A percentile compares a stretch with the other conserved stretches of the same genome.
Conservation (phyloP, 37 sponge, comb jelly and placozoan species). For the Chondrilla cf. caribensis region DNA sequence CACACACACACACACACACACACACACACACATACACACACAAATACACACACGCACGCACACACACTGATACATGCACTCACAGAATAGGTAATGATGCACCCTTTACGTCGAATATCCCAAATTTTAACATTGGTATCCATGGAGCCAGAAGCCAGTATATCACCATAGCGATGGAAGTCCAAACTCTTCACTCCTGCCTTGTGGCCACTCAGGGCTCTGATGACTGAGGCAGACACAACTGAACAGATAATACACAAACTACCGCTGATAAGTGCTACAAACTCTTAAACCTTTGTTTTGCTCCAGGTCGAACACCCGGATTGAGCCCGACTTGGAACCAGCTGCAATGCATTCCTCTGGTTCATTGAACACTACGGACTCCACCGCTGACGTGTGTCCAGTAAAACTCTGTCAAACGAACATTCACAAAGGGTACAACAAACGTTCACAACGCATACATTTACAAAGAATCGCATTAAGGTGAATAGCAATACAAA, state of each 20-base stretch:
- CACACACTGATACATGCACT: no score
- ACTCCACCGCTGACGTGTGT: constrained; percentile 88
- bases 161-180: constrained; percentile 96
- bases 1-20: no score
- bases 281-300: constrained; percentile 83
- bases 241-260: no score
- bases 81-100: constrained; percentile 91
- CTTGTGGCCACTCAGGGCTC: constrained; percentile 93
- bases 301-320: constrained; percentile 88
- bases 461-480: background rate
- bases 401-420: constrained; percentile 75
- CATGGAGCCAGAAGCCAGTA: constrained; percentile 94
- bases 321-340: constrained; percentile 85
- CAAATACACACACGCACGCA: no score
- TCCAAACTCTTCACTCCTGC: constrained; percentile 71
- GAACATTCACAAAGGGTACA: background rate
- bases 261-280: no score
- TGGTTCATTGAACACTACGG: constrained; percentile 79
- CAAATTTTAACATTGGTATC: constrained; percentile 93
- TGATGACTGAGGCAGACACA: constrained; percentile 58
- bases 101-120: constrained; percentile 96
- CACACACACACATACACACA: no score
- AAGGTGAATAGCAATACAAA: background rate
- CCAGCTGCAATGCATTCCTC: constrained; percentile 91
- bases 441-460: no score